phyloP scores from a whole-genome alignment of 2,888 invertebrate genomes.

The Synanthedon myopaeformis region DNA sequence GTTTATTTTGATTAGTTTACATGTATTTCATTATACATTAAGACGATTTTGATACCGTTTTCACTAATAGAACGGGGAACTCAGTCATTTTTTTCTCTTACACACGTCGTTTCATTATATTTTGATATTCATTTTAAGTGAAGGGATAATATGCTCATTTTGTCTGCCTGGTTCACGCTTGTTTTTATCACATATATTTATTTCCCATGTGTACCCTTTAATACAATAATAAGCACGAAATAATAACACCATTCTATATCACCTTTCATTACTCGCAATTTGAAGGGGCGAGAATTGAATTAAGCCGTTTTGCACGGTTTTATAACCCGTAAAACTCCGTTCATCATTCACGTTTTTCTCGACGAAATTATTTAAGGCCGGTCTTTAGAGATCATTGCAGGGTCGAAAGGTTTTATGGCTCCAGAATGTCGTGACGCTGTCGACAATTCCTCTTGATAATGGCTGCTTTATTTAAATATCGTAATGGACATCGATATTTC shows the following conservation, averaged over 20 bases:
- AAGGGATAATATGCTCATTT: neutral
- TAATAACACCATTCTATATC: neutral
- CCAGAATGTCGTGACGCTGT: too few species aligned
- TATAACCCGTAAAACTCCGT: neutral
- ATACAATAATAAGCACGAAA: neutral
- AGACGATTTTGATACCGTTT: too few species aligned
- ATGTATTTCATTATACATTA: too few species aligned
- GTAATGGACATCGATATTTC: too few species aligned
- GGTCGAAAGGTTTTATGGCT: neutral
- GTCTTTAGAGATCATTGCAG: neutral
- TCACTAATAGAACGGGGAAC: too few species aligned
- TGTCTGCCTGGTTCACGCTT: neutral
- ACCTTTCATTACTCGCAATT: neutral
- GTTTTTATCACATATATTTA: neutral
- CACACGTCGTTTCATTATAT: too few species aligned
- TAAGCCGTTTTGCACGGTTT: neutral
- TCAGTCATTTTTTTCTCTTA: too few species aligned
- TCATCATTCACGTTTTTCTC: neutral
- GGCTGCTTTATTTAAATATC: too few species aligned
- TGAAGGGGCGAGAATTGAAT: neutral
- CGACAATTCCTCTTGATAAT: too few species aligned
- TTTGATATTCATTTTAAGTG: neutral
- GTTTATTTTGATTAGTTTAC: too few species aligned
- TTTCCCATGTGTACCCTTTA: neutral
- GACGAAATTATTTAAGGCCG: neutral